Conservation (phyloP, 2,113 vertebrate genomes). For the Parotia lawesii region DNA sequence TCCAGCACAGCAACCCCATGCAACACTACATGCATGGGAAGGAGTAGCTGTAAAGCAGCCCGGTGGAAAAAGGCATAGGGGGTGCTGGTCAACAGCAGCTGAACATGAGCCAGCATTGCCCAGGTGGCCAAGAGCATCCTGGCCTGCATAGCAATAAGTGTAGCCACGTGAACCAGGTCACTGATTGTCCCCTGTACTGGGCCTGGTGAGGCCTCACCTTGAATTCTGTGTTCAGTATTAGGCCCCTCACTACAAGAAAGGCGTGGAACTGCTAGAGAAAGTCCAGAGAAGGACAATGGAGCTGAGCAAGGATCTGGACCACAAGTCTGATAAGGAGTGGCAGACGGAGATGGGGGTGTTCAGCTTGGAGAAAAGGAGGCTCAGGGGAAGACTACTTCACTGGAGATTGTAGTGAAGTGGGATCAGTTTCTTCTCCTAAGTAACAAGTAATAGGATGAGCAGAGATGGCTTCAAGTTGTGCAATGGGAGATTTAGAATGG, state of each 20-base stretch:
- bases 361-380: not conserved
- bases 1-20: not conserved
- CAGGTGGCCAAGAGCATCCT: not conserved
- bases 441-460: not conserved
- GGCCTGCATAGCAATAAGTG: not conserved
- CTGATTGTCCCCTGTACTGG: not conserved
- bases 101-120: too few species aligned
- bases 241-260: not conserved
- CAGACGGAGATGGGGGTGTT: not conserved
- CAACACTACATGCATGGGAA: too few species aligned
- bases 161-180: not conserved
- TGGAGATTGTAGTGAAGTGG: not conserved
- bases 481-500: not conserved
- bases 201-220: not conserved
- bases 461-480: not conserved
- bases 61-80: not conserved
- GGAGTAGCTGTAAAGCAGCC: not conserved
- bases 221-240: not conserved
- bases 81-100: not conserved
- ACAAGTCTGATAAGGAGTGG: not conserved
- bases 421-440: not conserved
- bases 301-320: not conserved
- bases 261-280: not conserved
- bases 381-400: not conserved
- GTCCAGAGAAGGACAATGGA: not conserved